Base-by-base conservation (phyloP, 1,140 invertebrate species). In the Potamilus streckersoni region DNA sequence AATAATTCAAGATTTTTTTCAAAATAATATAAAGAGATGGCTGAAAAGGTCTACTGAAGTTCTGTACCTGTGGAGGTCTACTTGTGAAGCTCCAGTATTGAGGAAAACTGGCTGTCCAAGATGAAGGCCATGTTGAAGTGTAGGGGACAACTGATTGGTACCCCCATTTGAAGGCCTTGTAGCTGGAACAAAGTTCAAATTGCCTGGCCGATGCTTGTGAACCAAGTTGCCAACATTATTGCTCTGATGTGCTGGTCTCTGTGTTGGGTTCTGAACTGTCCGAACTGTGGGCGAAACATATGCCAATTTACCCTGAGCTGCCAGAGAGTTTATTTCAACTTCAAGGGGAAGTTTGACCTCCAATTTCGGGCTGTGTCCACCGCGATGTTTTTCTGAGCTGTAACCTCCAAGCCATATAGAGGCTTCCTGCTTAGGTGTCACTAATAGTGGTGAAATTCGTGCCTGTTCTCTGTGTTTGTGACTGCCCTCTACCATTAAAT, bases 21-120 rank as follows among this genome's bases (percentile, higher is more conserved):
- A 31, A 31, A 31, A 66, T 66, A 66, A 66, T 13, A 23, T 20
- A 17, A 11, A 6, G 12, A 14, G 69, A 58, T 60, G 19, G n/a
- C 16, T 66, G 64, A 0, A 6, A 66, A 66, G 31, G 38, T 49
- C 38, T 49, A 49, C 11, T 49, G 11, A 23, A 59, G 20, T 31
- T 15, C n/a, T 78, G 76, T 71, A 87, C 86, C 86, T 83, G 72
- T 85, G 84, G 31, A 87, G 79, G 66, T 87, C 86, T 23, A 86
- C 71, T 73, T 87, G 85, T 66, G 86, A 83, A 49, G 38, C 38
- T 62, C 74, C 82, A 31, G 85, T 72, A 79, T 86, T 86, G 8
- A 88, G 81, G 64, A 87, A 81, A 14, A 88, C 82, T 60, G 87
- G 88, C 74, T 90, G 89, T 14, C 86, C 86, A 58, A 90, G 74